Conservation (phyloP, 2,797 vertebrate species). For the Pogoniulus pusillus region DNA sequence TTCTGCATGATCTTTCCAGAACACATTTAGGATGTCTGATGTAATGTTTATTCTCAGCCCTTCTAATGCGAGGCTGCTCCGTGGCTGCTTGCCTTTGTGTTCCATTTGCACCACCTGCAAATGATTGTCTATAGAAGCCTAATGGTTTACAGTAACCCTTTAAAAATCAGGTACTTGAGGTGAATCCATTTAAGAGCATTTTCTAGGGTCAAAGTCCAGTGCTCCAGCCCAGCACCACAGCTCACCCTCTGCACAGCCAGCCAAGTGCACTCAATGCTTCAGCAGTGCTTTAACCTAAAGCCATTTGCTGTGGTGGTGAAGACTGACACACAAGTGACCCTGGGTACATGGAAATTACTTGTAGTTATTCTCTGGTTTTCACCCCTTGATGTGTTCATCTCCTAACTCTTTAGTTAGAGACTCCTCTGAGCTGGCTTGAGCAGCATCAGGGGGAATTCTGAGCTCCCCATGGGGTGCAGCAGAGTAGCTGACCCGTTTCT, state of each 20-base stretch:
- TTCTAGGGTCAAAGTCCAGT: background rate
- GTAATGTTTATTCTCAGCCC: slow-evolving; percentile 39
- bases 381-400: slow-evolving; percentile 11
- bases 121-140: slow-evolving; percentile 2
- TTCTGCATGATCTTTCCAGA: slow-evolving; percentile 48
- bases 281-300: background rate
- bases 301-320: slow-evolving; percentile 59
- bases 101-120: slow-evolving; percentile 42
- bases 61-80: slow-evolving; percentile 22
- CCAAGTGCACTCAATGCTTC: slow-evolving; percentile 30
- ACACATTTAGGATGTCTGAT: slow-evolving; percentile 34
- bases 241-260: slow-evolving; percentile 24
- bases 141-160: slow-evolving; percentile 53
- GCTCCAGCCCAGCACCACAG: background rate
- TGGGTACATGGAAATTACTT: slow-evolving; percentile 54
- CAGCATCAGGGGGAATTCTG: slow-evolving; percentile 34
- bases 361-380: slow-evolving; percentile 64
- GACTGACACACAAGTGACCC: slow-evolving; percentile 35
- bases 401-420: slow-evolving; percentile 18
- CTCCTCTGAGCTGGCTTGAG: slow-evolving; percentile 20
- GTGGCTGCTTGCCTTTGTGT: slow-evolving; percentile 11
- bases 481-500: slow-evolving; percentile 29
- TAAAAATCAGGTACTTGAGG: background rate
- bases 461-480: slow-evolving; percentile 46
- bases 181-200: background rate